Evolutionary conservation across 2,113 vertebrate genomes (phyloP).

Genomic region (Erinaceus europaeus): DNA sequence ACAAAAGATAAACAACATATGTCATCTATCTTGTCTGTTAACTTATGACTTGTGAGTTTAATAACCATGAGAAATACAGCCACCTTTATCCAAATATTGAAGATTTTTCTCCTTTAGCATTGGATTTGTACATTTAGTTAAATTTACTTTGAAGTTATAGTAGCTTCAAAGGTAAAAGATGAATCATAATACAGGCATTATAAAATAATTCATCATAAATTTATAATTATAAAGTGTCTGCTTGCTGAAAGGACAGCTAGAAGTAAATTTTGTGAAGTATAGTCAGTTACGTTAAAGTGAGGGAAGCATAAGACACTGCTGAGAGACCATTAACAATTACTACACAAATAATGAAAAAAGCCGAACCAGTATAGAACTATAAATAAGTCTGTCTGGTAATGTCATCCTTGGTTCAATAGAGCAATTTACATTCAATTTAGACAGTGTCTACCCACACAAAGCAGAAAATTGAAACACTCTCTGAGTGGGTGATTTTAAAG

Average conservation of each 20-base stretch:
- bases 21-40: neutral
- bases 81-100: neutral
- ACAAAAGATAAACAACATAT: neutral
- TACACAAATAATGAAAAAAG: neutral
- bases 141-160: neutral
- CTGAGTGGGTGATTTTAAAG: neutral
- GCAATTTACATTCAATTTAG: neutral
- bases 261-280: neutral
- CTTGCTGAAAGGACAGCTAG: neutral
- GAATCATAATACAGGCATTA: neutral
- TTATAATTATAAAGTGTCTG: neutral
- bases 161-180: slow-evolving; percentile 11
- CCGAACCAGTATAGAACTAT: neutral
- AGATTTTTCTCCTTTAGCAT: neutral
- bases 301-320: neutral
- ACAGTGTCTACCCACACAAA: neutral
- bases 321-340: neutral
- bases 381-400: neutral
- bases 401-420: neutral
- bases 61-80: neutral
- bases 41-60: no score
- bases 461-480: neutral
- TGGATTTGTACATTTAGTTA: neutral
- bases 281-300: neutral
- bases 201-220: neutral